A percentile compares a stretch with the other conserved stretches of the same genome.
Conservation (phyloP, 2,113 vertebrate species). For the Calypte anna region DNA sequence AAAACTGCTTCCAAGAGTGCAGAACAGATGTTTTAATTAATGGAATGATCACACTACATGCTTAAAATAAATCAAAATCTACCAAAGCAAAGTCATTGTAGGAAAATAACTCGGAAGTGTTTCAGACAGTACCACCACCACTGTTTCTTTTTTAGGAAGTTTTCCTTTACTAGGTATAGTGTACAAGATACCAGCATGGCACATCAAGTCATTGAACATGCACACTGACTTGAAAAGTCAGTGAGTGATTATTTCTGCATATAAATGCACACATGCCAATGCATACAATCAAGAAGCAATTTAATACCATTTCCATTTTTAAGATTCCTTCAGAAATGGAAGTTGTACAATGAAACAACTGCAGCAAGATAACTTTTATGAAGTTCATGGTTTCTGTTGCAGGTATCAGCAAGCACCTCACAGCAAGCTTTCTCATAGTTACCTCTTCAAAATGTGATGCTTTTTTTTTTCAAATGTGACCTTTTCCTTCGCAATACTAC, state of each 20-base stretch:
- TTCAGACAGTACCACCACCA: neutral
- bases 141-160: neutral
- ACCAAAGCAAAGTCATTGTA: neutral
- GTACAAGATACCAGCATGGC: neutral
- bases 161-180: neutral
- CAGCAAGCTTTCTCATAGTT: neutral
- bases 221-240: neutral
- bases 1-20: neutral
- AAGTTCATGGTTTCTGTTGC: neutral
- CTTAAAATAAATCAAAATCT: neutral
- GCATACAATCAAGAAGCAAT: neutral
- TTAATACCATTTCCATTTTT: neutral
- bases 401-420: neutral
- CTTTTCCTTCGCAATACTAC: neutral
- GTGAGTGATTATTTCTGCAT: neutral
- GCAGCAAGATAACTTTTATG: neutral
- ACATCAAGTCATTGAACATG: neutral
- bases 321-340: neutral
- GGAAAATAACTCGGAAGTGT: neutral
- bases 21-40: neutral
- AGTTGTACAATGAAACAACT: neutral
- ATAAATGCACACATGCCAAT: neutral
- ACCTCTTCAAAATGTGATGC: neutral
- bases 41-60: neutral
- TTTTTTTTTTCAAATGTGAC: neutral